These are phyloP conservation scores for Catocala nupta DNA, from an alignment of 2,888 invertebrate genomes.

Conservation along the genomic window DNA sequence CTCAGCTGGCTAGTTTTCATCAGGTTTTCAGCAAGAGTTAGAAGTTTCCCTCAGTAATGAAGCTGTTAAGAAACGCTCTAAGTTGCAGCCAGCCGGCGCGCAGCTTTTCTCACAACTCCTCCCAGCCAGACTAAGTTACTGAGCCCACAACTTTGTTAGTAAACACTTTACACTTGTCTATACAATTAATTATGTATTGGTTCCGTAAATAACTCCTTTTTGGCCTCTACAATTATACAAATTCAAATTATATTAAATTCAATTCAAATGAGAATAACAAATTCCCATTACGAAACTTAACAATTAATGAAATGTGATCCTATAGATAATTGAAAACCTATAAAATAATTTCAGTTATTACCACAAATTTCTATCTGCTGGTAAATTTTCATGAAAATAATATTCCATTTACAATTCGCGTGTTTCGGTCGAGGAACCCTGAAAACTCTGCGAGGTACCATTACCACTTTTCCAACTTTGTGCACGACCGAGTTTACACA, in stretches of 20 bases:
- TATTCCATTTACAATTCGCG: constrained; percentile 26
- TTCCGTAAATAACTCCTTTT: constrained; percentile 25
- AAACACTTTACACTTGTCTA: constrained; percentile 51
- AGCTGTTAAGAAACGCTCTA: constrained; percentile 55
- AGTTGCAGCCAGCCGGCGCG: constrained; percentile 45
- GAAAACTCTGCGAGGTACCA: constrained; percentile 33
- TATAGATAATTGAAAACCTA: neutral
- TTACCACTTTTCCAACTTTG: constrained; percentile 48
- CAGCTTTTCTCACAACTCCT: constrained; percentile 34
- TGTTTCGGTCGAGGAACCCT: constrained; percentile 25
- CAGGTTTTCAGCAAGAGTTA: constrained; percentile 41
- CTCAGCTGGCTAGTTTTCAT: constrained; percentile 54
- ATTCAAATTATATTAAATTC: too few species aligned
- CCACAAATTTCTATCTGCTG: constrained; percentile 1
- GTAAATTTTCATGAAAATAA: constrained; percentile 29
- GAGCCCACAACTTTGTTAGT: constrained; percentile 54
- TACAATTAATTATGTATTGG: constrained; percentile 34
- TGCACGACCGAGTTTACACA: constrained; percentile 44
- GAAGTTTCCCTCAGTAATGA: constrained; percentile 59
- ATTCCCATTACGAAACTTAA: too few species aligned
- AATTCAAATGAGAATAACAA: too few species aligned
- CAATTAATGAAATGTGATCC: too few species aligned
- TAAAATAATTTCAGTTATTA: constrained; percentile 1
- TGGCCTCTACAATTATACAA: neutral
- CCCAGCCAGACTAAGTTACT: constrained; percentile 31